Evolutionary conservation across 2,797 vertebrate genomes (phyloP).

Genomic region (Cyclura pinguis): DNA sequence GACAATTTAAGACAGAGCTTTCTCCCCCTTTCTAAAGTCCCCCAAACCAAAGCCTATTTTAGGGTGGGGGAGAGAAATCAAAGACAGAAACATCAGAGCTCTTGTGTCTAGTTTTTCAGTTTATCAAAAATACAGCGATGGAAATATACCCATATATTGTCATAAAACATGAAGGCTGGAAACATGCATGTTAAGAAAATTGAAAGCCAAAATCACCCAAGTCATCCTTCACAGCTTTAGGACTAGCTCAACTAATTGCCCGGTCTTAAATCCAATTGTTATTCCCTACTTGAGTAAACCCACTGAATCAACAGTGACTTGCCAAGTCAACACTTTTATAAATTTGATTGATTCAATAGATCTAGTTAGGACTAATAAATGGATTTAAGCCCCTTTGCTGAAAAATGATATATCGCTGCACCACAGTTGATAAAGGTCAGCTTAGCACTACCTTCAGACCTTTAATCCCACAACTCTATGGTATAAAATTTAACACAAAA

Average conservation of each 20-base stretch:
- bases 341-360: too few relatives aligned
- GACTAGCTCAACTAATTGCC: not conserved
- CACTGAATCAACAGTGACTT: too few relatives aligned
- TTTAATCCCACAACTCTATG: not conserved
- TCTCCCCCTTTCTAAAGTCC: not conserved
- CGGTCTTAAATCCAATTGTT: not conserved
- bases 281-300: too few relatives aligned
- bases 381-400: too few relatives aligned
- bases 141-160: not conserved
- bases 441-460: not conserved
- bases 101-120: not conserved
- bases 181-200: not conserved
- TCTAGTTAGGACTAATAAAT: too few relatives aligned
- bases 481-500: conserved; percentile 24
- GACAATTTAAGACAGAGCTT: not conserved
- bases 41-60: not conserved
- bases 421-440: not conserved
- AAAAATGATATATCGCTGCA: too few relatives aligned
- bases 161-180: not conserved
- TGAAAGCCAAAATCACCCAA: not conserved
- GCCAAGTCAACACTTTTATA: too few relatives aligned
- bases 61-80: not conserved
- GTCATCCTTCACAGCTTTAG: not conserved
- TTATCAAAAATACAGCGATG: not conserved
- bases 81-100: not conserved